Evolutionary conservation across 2,797 vertebrate species (phyloP).

Genomic region (Todus mexicanus): DNA sequence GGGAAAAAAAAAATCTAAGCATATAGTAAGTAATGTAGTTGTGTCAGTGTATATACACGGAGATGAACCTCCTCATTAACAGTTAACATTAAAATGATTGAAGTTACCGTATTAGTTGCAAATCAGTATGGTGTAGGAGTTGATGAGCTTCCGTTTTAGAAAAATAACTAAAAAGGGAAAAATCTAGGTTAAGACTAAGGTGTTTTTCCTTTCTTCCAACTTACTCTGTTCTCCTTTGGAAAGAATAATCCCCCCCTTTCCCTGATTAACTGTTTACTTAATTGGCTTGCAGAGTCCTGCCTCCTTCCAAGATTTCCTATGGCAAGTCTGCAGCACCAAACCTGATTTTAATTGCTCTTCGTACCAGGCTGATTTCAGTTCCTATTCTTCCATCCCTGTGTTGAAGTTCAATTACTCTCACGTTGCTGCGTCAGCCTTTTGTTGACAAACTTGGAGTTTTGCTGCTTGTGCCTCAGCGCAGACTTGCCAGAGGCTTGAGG

Average conservation of each 20-base stretch:
- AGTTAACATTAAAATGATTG: neutral
- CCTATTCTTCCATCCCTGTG: neutral
- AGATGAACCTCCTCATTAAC: neutral
- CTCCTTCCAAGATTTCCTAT: neutral
- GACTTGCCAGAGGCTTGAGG: neutral
- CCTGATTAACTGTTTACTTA: neutral
- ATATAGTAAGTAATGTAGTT: neutral
- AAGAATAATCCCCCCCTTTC: neutral
- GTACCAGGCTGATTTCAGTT: neutral
- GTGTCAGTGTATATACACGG: neutral
- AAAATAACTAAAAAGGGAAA: neutral
- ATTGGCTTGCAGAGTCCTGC: neutral
- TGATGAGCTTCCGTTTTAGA: neutral
- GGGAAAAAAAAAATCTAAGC: neutral
- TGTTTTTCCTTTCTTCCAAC: neutral
- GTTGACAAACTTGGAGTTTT: neutral
- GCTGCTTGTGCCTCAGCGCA: neutral
- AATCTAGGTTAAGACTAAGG: neutral
- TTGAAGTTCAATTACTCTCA: neutral
- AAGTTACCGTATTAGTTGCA: neutral
- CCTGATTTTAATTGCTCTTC: neutral
- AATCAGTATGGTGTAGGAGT: neutral
- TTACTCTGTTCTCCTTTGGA: neutral
- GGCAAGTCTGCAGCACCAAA: neutral
- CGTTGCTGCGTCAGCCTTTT: neutral